These are phyloP conservation scores for Poeciliopsis presidionis DNA, from an alignment of 2,797 vertebrate genomes.

Conservation along the genomic window DNA sequence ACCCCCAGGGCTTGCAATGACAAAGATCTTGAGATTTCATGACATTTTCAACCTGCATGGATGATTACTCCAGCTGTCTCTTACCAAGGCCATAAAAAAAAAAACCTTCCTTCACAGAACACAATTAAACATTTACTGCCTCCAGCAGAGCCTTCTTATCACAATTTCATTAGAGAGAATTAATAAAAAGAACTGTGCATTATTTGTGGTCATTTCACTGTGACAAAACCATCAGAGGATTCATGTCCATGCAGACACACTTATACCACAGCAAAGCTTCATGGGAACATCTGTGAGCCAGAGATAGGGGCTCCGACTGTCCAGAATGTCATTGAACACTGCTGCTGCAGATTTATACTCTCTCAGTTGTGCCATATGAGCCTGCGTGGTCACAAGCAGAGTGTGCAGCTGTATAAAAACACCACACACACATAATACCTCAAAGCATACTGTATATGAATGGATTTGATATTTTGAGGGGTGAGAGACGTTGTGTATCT, in stretches of 20 bases:
- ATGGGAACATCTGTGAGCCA: constrained; percentile 64
- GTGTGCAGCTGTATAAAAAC: constrained; percentile 34
- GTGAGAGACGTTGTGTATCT: constrained; percentile 24
- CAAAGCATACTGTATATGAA: constrained; percentile 17
- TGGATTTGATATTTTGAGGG: constrained; percentile 29
- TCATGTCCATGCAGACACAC: constrained; percentile 22
- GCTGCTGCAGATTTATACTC: constrained; percentile 56
- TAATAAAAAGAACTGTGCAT: constrained; percentile 38
- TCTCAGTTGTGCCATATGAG: constrained; percentile 39
- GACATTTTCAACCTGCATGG: constrained; percentile 47
- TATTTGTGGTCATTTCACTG: constrained; percentile 58
- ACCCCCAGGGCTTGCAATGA: constrained; percentile 8
- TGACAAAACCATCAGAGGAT: constrained; percentile 47
- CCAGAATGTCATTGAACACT: constrained; percentile 64
- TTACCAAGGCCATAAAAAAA: constrained; percentile 49
- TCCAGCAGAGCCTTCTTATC: constrained; percentile 33
- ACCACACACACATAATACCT: constrained; percentile 9
- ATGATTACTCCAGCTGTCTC: constrained; percentile 68
- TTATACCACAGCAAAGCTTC: constrained; percentile 36
- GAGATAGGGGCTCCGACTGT: constrained; percentile 63
- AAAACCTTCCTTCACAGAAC: constrained; percentile 58
- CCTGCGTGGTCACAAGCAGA: constrained; percentile 45
- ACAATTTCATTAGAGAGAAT: constrained; percentile 49
- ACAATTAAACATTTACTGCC: constrained; percentile 66
- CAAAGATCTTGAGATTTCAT: constrained; percentile 52